Base-by-base conservation (phyloP, 2,113 vertebrate species). In the Antigone vipio region DNA sequence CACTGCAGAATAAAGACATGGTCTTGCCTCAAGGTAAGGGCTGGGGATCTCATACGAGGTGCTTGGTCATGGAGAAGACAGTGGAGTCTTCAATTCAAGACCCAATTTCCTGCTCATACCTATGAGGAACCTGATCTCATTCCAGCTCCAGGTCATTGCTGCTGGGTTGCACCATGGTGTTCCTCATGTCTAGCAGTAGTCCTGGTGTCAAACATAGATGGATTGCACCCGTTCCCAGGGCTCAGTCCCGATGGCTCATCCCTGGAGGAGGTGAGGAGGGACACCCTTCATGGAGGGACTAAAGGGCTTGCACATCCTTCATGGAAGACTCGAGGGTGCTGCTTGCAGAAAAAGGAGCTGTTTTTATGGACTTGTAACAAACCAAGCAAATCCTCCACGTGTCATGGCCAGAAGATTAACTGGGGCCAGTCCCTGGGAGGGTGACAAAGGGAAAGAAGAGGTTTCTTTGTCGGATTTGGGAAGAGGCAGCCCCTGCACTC, bases 221-320 rank as follows among this genome's bases (percentile, higher is more conserved):
- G 11, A 62, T 45, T 0, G 0, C 14, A 45, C 13, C 45, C 22
- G 0, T 60, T 76, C 35, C 49, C 12, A 9, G 60, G 20, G 3
- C 62, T 59, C 72, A 75, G n/a, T 35, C 7, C 0, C 9, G 1
- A 14, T 27, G 30, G 40, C 35, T 42, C 9, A 2, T 20, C 35
- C 22, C 52, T 78, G 49, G 29, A 79, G 34, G 35, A 69, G 15
- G 6, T 42, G 15, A 72, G 49, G 30, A 81, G 45, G 34, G 34
- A 42, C 24, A 18, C 12, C 42, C 21, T 74, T 74, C 6, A 3
- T 56, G 34, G 19, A 35, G 29, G 38, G 53, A 59, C 40, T 3
- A 1, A 38, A 35, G 40, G 24, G 14, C 13, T 49, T 67, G 59
- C 15, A 8, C 12, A 24, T 5, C 71, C 22, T 44, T 77, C 12